phyloP scores from a whole-genome alignment of 2,113 vertebrate species.

The Neodontobutis hainanensis region DNA sequence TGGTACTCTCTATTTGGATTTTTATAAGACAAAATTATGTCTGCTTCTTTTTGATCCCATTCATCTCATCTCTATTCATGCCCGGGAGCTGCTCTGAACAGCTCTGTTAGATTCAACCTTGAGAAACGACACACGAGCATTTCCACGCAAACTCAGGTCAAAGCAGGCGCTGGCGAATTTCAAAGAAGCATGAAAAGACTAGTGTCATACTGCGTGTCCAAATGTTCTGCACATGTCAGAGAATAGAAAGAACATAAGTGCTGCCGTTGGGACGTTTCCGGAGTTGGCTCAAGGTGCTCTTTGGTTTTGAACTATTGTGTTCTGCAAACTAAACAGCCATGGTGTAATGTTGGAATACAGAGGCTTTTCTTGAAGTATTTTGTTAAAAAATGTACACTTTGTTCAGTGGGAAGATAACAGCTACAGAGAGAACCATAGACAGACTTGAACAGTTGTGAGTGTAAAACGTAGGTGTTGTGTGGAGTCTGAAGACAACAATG shows the following conservation, averaged over 20 bases:
- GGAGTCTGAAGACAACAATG: neutral
- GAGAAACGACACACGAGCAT: constrained; percentile 18
- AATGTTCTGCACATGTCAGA: constrained; percentile 6
- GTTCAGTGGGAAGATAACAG: constrained; percentile 1
- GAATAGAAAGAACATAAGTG: neutral
- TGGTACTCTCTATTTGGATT: too few relatives aligned
- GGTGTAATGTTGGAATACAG: too few relatives aligned
- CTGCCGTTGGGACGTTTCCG: constrained; percentile 2
- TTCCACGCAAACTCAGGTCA: neutral
- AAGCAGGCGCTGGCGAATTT: neutral
- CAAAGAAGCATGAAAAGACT: constrained; percentile 9
- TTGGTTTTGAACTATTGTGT: neutral
- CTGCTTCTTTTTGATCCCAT: neutral
- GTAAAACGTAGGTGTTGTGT: neutral
- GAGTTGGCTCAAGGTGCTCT: constrained; percentile 13
- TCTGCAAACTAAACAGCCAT: neutral
- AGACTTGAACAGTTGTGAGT: constrained; percentile 16
- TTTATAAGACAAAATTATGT: neutral
- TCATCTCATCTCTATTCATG: constrained; percentile 45
- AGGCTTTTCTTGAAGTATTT: neutral
- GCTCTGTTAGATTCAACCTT: constrained; percentile 41
- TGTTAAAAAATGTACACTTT: constrained; percentile 1
- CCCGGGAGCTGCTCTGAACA: constrained; percentile 6
- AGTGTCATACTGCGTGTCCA: neutral
- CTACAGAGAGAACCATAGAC: neutral